Percentiles rank a stretch among this genome's conserved stretches.
These are phyloP conservation scores for Caranx ignobilis DNA, from an alignment of 2,113 vertebrate genomes.

Conservation along the genomic window DNA sequence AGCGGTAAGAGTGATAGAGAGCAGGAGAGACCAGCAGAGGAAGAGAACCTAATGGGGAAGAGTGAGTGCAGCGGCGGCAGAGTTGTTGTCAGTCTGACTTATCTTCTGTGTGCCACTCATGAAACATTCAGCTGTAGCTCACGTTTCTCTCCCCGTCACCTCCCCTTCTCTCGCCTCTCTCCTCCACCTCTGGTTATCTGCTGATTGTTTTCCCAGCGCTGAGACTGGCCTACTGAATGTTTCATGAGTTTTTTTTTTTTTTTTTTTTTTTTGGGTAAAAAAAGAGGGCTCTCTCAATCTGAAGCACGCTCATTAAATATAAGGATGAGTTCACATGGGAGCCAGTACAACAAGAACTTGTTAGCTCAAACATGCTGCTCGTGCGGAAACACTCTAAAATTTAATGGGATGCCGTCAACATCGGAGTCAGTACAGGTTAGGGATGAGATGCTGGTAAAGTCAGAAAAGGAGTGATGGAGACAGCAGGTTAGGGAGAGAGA, in stretches of 20 bases:
- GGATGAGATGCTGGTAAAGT: conserved; percentile 32
- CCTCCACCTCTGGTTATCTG: conserved; percentile 75
- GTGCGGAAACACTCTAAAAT: conserved; percentile 23
- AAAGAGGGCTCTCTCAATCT: conserved; percentile 42
- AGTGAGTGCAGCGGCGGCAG: conserved; percentile 64
- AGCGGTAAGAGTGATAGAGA: conserved; percentile 67
- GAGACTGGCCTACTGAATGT: conserved; percentile 72
- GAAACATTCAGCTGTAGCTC: conserved; percentile 83
- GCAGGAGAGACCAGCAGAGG: conserved; percentile 60
- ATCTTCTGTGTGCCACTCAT: conserved; percentile 81
- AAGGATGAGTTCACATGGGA: conserved; percentile 62
- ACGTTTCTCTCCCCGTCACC: conserved; percentile 62
- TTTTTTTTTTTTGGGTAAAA: conserved; percentile 18
- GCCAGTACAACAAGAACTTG: conserved; percentile 51
- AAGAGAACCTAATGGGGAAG: conserved; percentile 74
- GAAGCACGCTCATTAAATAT: conserved; percentile 70
- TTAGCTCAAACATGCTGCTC: conserved; percentile 60
- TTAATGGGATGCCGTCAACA: conserved; percentile 41
- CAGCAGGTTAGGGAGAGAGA: not conserved
- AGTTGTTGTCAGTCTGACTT: conserved; percentile 82
- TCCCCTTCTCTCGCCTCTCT: conserved; percentile 58
- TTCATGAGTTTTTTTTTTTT: conserved; percentile 68
- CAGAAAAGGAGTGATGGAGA: not conserved
- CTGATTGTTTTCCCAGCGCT: conserved; percentile 68
- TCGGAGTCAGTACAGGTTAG: conserved; percentile 25